Evolutionary conservation across 2,797 vertebrate species (phyloP).

Genomic region (Carapus acus): DNA sequence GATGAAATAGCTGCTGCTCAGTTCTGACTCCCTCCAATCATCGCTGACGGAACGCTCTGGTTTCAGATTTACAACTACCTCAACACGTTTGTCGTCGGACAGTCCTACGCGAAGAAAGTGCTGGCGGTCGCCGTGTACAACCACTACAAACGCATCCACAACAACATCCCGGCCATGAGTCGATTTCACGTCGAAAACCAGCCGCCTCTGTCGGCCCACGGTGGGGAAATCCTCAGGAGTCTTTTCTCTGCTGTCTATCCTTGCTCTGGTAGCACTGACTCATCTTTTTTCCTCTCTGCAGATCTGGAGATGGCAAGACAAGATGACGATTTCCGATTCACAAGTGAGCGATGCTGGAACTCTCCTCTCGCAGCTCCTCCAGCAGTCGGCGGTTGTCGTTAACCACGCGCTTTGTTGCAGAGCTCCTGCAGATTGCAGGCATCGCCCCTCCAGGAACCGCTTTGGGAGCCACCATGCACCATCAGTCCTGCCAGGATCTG

Average conservation of each 20-base stretch:
- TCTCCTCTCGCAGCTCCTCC: conserved; percentile 35
- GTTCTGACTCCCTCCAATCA: background rate
- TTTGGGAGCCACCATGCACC: conserved; percentile 92
- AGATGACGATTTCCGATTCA: conserved; percentile 99
- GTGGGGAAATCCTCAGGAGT: too few relatives aligned
- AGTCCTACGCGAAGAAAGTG: conserved; percentile 97
- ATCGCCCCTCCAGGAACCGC: conserved; percentile 95
- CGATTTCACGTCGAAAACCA: conserved; percentile 87
- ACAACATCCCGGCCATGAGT: conserved; percentile 89
- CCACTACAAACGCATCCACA: conserved; percentile 98
- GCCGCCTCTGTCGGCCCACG: too few relatives aligned
- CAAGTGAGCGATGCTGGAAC: conserved; percentile 85
- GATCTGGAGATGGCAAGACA: conserved; percentile 99
- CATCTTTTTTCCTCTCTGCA: conserved; percentile 83
- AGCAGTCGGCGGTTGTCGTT: conserved; percentile 68
- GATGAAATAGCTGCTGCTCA: too few relatives aligned
- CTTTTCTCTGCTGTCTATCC: conserved; percentile 2
- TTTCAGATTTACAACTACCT: conserved; percentile 96
- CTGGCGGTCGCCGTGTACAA: conserved; percentile 97
- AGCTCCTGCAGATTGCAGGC: conserved; percentile 95
- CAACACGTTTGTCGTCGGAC: conserved; percentile 96
- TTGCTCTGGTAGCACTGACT: conserved; percentile 43
- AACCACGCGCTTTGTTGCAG: conserved; percentile 59
- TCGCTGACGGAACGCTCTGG: background rate
- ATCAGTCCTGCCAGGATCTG: conserved; percentile 87